Evolutionary conservation across 2,797 vertebrate species (phyloP).

Genomic region (Staurois parvus): DNA sequence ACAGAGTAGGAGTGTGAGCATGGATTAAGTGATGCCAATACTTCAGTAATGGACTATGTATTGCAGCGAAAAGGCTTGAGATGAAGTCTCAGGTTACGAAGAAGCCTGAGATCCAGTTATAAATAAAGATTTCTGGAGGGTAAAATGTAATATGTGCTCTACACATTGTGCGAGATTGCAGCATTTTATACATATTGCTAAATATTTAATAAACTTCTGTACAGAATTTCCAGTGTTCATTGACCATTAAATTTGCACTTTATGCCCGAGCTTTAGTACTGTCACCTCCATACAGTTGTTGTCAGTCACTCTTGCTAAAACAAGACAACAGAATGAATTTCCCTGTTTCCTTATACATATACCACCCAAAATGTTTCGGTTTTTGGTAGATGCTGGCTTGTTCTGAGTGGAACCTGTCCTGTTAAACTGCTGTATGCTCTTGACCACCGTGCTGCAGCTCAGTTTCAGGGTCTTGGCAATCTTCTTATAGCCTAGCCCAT

Average conservation of each 20-base stretch:
- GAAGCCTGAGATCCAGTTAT: neutral
- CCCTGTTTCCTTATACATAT: too few species aligned
- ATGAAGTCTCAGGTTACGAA: too few species aligned
- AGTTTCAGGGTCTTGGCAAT: too few species aligned
- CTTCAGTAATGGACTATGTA: neutral
- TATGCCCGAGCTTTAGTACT: neutral
- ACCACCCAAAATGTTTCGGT: too few species aligned
- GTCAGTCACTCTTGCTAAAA: too few species aligned
- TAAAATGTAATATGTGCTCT: neutral
- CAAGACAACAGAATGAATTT: too few species aligned
- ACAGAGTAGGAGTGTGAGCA: conserved; percentile 79
- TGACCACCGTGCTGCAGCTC: too few species aligned
- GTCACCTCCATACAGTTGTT: neutral
- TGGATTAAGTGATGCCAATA: conserved; percentile 76
- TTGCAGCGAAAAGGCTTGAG: too few species aligned
- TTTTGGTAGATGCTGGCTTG: too few species aligned
- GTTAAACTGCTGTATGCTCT: too few species aligned
- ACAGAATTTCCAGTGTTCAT: neutral
- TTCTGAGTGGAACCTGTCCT: too few species aligned
- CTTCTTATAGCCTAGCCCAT: too few species aligned
- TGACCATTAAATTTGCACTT: neutral
- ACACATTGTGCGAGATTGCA: neutral
- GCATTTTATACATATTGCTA: neutral
- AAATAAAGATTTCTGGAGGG: neutral
- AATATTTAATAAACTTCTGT: conserved; percentile 17